phyloP scores from a whole-genome alignment of 2,888 invertebrate species.

The Acleris holmiana region DNA sequence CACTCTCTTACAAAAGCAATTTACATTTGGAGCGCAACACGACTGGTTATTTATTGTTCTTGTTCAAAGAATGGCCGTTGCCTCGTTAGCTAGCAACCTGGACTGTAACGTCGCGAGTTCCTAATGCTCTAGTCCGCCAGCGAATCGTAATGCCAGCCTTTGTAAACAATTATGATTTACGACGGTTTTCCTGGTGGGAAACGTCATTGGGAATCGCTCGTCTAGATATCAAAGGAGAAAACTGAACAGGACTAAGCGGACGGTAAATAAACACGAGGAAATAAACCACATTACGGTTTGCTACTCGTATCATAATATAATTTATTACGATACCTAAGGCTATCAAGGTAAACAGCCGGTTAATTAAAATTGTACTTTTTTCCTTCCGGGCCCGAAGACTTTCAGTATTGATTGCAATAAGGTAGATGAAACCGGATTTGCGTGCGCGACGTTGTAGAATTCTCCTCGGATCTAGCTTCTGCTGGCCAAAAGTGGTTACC shows the following conservation, averaged over 20 bases:
- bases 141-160: conserved; percentile 10
- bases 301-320: no score
- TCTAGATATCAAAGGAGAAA: conserved; percentile 19
- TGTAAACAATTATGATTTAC: conserved; percentile 29
- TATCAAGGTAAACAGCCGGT: neutral
- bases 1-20: conserved; percentile 38
- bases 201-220: conserved; percentile 5
- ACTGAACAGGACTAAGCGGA: no score
- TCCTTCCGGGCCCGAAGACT: conserved; percentile 18
- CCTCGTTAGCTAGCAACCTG: conserved; percentile 36
- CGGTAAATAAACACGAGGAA: no score
- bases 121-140: conserved; percentile 20
- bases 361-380: conserved; percentile 2
- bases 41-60: conserved; percentile 37
- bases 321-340: no score
- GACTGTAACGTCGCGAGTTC: conserved; percentile 7
- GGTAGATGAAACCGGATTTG: conserved; percentile 41
- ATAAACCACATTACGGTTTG: no score
- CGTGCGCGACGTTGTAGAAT: conserved; percentile 41
- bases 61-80: conserved; percentile 28
- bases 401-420: conserved; percentile 31
- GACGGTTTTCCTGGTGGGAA: conserved; percentile 8
- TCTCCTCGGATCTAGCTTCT: conserved; percentile 48
- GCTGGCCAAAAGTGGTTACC: conserved; percentile 44
- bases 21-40: conserved; percentile 32